Evolutionary conservation across 92 coral and sea anemone species (phyloP), one percentile per base, ranked within the genome.

Genomic region (Ricordea florida): DNA sequence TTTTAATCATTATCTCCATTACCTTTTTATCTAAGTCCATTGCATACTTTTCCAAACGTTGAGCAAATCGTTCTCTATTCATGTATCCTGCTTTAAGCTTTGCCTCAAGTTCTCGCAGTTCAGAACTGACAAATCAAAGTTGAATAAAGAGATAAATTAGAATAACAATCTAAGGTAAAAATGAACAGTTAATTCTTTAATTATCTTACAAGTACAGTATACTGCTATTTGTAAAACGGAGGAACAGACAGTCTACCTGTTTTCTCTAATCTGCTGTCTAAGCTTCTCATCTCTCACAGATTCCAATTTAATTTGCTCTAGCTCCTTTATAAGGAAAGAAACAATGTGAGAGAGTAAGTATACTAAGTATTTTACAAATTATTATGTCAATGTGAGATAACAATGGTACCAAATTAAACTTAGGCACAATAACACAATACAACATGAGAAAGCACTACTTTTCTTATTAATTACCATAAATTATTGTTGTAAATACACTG

Each of bases 31-130:
- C 96, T 11, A 89, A 47, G 26, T 66, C 89, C 87, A 92, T 85
- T 23, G 82, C 90, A 16, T 7, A 37, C 76, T 81, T 92, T 59
- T 94, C 98, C 2, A 91, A 89, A 34, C 89, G 78, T 55, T 94
- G 98, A 25, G 98, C 98, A 66, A 93, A 90, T 42, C 98, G 64
- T 43, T 92, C 98, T 28, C 91, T 76, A 67, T 92, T 94, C 97
- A 92, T 94, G 83, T 89, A 94, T 3, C 98, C 98, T 57, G 96
- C 90, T 53, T 94, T 94, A 23, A 94, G 79, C 57, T 94, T 94
- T 34, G 91, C 91, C 59, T 94, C 97, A 29, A 94, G 94, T 53
- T 94, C 98, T 42, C 97, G 79, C 50, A 94, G 78, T 65, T 94
- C 98, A 69, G 89, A 91, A 74, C 98, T 94, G 32, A 24, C 18